A percentile compares a stretch with the other conserved stretches of the same genome.
These are phyloP conservation scores for Coecobrya sp. DNA, from an alignment of 2,888 invertebrate genomes.

Conservation along the genomic window DNA sequence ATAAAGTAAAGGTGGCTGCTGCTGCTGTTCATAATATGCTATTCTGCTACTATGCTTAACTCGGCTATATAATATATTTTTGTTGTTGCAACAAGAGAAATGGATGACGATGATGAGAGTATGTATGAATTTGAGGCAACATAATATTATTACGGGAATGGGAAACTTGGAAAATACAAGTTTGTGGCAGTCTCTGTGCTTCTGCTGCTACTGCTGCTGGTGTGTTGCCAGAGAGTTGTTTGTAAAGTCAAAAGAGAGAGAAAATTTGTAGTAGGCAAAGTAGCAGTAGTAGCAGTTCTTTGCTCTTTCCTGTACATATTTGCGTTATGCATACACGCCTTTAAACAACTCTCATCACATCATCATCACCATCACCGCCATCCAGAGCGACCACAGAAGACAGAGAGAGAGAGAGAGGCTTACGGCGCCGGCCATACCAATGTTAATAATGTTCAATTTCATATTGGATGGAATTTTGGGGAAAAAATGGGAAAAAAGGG, in stretches of 20 bases:
- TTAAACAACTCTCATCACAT: constrained; percentile 71
- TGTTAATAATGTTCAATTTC: constrained; percentile 43
- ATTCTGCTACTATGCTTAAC: too few species aligned
- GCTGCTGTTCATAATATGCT: neutral
- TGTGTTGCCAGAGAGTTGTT: neutral
- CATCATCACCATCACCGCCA: constrained; percentile 42
- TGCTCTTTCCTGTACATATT: constrained; percentile 68
- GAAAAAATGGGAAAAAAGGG: constrained; percentile 14
- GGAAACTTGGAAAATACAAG: neutral
- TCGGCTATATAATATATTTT: too few species aligned
- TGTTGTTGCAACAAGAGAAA: neutral
- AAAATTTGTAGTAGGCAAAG: neutral
- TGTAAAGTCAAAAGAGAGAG: neutral
- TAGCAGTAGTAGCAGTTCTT: constrained; percentile 51
- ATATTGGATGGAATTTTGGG: constrained; percentile 35
- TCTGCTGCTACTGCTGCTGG: neutral
- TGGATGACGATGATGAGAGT: neutral
- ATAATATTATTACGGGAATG: neutral
- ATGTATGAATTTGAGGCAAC: neutral
- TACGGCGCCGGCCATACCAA: neutral
- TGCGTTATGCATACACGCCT: constrained; percentile 64
- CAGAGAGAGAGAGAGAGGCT: constrained; percentile 44
- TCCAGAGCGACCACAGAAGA: constrained; percentile 53
- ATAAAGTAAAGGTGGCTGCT: neutral
- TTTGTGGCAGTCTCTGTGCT: neutral